These are phyloP conservation scores for Spisula solida DNA, from an alignment of 2,888 invertebrate genomes.

Conservation along the genomic window DNA sequence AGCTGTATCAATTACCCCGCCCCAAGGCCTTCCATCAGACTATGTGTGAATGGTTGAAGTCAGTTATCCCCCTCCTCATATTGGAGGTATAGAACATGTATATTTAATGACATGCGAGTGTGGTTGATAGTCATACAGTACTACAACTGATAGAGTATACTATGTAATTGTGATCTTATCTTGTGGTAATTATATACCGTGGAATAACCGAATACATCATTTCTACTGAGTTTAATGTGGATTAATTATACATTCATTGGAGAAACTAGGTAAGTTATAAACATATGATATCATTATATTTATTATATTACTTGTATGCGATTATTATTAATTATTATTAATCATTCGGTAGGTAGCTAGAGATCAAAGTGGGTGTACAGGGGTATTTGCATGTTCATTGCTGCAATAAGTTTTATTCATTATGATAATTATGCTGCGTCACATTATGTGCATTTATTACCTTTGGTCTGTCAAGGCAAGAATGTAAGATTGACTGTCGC, in stretches of 20 bases:
- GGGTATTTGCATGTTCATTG: too few species aligned
- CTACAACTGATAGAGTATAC: neutral
- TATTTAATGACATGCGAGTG: neutral
- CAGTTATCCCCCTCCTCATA: neutral
- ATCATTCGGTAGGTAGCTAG: too few species aligned
- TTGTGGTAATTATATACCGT: slow-evolving; percentile 6
- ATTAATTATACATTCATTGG: neutral
- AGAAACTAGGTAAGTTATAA: neutral
- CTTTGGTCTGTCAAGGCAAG: too few species aligned
- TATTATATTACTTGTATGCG: neutral
- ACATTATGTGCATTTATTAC: too few species aligned
- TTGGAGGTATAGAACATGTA: neutral
- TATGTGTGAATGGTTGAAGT: neutral
- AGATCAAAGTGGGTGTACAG: too few species aligned
- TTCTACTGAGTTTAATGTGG: neutral
- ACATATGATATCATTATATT: neutral
- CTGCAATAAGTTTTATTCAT: too few species aligned
- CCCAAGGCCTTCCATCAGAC: neutral
- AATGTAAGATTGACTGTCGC: too few species aligned
- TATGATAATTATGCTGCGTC: too few species aligned
- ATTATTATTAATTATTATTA: too few species aligned
- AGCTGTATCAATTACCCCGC: neutral
- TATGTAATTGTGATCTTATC: neutral
- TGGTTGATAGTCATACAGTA: neutral
- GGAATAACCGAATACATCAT: neutral